A percentile compares a stretch with the other conserved stretches of the same genome.
Conservation (phyloP, 2,113 vertebrate species). For the Corvus hawaiiensis region DNA sequence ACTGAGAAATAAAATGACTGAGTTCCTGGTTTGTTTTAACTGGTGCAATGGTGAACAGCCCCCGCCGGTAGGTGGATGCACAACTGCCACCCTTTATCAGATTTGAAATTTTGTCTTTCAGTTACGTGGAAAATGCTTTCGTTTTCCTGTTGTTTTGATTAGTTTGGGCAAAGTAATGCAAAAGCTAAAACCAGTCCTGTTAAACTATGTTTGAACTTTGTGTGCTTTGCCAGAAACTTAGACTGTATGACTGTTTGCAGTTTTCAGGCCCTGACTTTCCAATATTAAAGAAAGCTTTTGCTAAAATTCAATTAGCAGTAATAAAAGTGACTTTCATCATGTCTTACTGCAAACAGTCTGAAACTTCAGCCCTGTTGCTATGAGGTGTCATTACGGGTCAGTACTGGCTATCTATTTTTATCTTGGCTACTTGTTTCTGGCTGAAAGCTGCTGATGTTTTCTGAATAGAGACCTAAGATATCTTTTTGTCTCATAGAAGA, state of each 20-base stretch:
- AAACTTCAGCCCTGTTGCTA: not conserved
- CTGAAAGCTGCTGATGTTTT: not conserved
- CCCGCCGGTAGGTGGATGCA: constrained; percentile 79
- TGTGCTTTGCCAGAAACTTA: not conserved
- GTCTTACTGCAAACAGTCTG: not conserved
- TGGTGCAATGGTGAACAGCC: constrained; percentile 83
- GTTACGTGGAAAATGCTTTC: not conserved
- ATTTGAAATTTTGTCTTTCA: not conserved
- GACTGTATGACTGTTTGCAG: not conserved
- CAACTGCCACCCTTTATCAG: not conserved
- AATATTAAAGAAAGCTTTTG: not conserved
- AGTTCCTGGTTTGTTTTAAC: constrained; percentile 72
- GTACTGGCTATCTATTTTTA: not conserved
- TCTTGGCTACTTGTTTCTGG: not conserved
- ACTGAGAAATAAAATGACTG: constrained; percentile 76
- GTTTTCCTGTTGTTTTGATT: not conserved
- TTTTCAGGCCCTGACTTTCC: not conserved
- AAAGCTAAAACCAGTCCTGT: not conserved
- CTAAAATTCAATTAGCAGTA: not conserved
- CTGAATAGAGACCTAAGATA: not conserved
- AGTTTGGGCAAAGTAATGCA: not conserved
- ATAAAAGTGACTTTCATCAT: not conserved
- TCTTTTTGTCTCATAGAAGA: constrained; percentile 64
- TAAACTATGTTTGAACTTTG: not conserved
- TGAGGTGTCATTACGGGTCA: not conserved